Evolutionary conservation across 2,113 vertebrate genomes (phyloP), one percentile per base, ranked within the genome.

Genomic region (Microcebus tavaratra): DNA sequence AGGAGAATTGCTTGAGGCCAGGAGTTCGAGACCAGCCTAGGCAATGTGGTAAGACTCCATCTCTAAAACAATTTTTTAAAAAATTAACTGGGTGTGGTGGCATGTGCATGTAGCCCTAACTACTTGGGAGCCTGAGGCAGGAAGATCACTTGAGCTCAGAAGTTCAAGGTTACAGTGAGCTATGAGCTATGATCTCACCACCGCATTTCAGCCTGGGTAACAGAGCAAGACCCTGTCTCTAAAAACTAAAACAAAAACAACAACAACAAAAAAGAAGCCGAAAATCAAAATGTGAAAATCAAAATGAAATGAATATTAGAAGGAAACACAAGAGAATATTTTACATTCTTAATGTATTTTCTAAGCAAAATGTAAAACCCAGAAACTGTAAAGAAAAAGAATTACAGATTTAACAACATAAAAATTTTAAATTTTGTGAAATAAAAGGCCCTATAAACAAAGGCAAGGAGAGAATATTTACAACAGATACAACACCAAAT

Each of bases 291-390:
- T 59, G 21, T 59, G 57, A 59, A 59, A 59, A 59, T 59, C 59
- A 63, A 63, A 63, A 63, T 63, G 61, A 63, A 63, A 63, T 10
- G 27, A 63, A 25, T 63, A 63, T 63, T 63, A 63, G 25, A 92
- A 96, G 25, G 85, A 93, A 96, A 90, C 13, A 17, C 8, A 67
- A 78, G 18, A 83, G 57, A 86, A 65, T 88, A 95, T 79, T 72
- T 95, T 93, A 93, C 1, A 92, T 61, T 86, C 63, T 81, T 90
- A 17, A 84, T 20, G 85, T 75, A 78, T 50, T 94, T 96, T 86
- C 94, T 83, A 61, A 91, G 36, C 65, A 73, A 93, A 27, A 68
- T 59, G 80, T 68, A 90, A 87, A 96, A 65, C 10, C 39, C 21
- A 82, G 75, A 87, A 89, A 57, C 45, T 36, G 65, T 84, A 65